phyloP scores from a whole-genome alignment of 2,888 invertebrate genomes.

The Coenonympha arcania region DNA sequence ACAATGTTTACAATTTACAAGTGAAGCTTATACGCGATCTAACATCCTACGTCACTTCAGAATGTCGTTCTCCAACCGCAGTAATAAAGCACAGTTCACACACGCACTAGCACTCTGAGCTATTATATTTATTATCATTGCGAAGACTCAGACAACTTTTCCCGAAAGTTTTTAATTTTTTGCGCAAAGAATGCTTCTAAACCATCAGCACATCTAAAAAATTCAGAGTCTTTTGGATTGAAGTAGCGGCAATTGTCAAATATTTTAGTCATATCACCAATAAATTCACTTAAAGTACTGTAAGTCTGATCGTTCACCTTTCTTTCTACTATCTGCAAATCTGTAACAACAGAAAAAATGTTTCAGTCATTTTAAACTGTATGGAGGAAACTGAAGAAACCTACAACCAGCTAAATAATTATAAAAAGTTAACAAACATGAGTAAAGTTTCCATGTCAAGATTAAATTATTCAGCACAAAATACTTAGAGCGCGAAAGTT shows the following conservation, averaged over 20 bases:
- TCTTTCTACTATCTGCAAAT: constrained; percentile 92
- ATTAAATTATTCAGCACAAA: too few species aligned
- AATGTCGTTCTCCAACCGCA: constrained; percentile 25
- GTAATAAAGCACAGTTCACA: constrained; percentile 32
- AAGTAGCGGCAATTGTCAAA: constrained; percentile 99
- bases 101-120: constrained; percentile 57
- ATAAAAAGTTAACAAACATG: too few species aligned
- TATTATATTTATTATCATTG: constrained; percentile 65
- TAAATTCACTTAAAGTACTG: constrained; percentile 92
- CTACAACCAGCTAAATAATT: too few species aligned
- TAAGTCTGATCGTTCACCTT: constrained; percentile 89
- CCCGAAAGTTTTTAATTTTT: constrained; percentile 90
- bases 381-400: too few species aligned
- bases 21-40: constrained; percentile 33
- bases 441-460: too few species aligned
- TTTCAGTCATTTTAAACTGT: too few species aligned
- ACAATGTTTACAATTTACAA: constrained; percentile 63
- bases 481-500: too few species aligned
- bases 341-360: constrained; percentile 75
- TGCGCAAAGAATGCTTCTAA: constrained; percentile 96
- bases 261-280: constrained; percentile 98
- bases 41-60: constrained; percentile 26
- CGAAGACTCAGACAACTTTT: constrained; percentile 82
- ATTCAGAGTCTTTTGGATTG: constrained; percentile 95
- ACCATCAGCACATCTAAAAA: constrained; percentile 96